Evolutionary conservation across 2,888 invertebrate genomes (phyloP).

Genomic region (Mellilla xanthometata): DNA sequence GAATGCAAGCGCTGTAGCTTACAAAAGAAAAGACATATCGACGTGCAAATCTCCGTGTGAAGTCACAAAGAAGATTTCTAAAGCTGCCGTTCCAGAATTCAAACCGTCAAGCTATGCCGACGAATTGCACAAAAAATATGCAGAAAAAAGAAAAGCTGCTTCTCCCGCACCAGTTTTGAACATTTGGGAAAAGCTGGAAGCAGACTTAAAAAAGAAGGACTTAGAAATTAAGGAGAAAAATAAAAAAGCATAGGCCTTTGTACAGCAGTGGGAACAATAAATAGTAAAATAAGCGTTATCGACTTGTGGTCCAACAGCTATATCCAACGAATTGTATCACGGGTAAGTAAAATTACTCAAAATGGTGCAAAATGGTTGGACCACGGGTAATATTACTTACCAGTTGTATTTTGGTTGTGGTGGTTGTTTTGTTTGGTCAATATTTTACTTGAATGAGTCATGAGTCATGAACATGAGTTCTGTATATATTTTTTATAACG

Average conservation of each 20-base stretch:
- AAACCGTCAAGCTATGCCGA: slow-evolving; percentile 42
- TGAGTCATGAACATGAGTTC: too few relatives aligned
- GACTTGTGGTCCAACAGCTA: too few relatives aligned
- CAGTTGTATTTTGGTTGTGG: too few relatives aligned
- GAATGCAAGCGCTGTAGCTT: slow-evolving; percentile 35
- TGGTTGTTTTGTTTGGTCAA: too few relatives aligned
- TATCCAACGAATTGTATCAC: too few relatives aligned
- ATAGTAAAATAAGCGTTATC: too few relatives aligned
- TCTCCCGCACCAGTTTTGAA: slow-evolving; percentile 8
- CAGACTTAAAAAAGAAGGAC: slow-evolving; percentile 37
- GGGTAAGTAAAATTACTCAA: too few relatives aligned
- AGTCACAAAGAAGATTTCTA: slow-evolving; percentile 13
- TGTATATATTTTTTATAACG: too few relatives aligned
- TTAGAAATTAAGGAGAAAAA: not conserved
- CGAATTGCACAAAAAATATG: slow-evolving; percentile 40
- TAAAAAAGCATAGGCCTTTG: not conserved
- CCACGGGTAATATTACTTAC: too few relatives aligned
- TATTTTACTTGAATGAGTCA: too few relatives aligned
- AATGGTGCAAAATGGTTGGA: too few relatives aligned
- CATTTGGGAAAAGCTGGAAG: slow-evolving; percentile 36
- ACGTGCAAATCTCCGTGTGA: slow-evolving; percentile 17
- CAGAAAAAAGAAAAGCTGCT: slow-evolving; percentile 13
- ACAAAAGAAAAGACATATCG: slow-evolving; percentile 41
- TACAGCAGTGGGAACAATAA: not conserved
- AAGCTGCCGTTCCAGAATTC: slow-evolving; percentile 14